A percentile compares a stretch with the other conserved stretches of the same genome.
phyloP scores from a whole-genome alignment of 2,113 vertebrate genomes.

The Oryzias woworae region DNA sequence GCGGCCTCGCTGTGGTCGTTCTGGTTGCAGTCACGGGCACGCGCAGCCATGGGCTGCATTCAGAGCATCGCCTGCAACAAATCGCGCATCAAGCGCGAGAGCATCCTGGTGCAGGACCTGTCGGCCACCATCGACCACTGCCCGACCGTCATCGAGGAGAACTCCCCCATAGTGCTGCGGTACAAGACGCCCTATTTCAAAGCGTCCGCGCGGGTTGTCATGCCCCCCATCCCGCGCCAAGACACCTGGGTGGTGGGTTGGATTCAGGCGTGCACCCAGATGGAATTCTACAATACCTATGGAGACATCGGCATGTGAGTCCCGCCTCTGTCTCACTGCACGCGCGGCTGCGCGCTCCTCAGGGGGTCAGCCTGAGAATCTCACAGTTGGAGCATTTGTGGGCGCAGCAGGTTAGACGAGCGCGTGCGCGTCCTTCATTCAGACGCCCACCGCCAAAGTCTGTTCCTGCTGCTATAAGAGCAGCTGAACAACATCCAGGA shows the following conservation, averaged over 20 bases:
- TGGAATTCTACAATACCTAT: slow-evolving; percentile 98
- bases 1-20: slow-evolving; percentile 42
- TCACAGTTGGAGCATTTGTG: slow-evolving; percentile 59
- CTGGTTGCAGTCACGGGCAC: slow-evolving; percentile 47
- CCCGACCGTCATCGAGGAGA: slow-evolving; percentile 93
- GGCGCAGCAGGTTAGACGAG: slow-evolving; percentile 62
- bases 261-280: slow-evolving; percentile 98
- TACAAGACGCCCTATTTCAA: slow-evolving; percentile 98
- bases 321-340: slow-evolving; percentile 21
- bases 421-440: slow-evolving; percentile 57
- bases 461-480: slow-evolving; percentile 72
- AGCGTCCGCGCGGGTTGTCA: slow-evolving; percentile 89
- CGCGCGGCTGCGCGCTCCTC: not conserved
- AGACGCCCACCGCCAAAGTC: slow-evolving; percentile 71
- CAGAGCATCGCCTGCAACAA: slow-evolving; percentile 97
- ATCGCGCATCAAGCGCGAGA: slow-evolving; percentile 91
- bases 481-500: slow-evolving; percentile 63
- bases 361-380: slow-evolving; percentile 1
- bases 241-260: slow-evolving; percentile 98
- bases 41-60: slow-evolving; percentile 89
- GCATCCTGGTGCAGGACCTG: slow-evolving; percentile 93
- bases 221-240: slow-evolving; percentile 91
- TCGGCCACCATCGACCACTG: slow-evolving; percentile 93
- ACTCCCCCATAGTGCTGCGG: slow-evolving; percentile 94
- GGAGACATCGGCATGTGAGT: slow-evolving; percentile 93